Evolutionary conservation across 2,113 vertebrate genomes (phyloP), one percentile per base, ranked within the genome.

Genomic region (Prionailurus viverrinus): DNA sequence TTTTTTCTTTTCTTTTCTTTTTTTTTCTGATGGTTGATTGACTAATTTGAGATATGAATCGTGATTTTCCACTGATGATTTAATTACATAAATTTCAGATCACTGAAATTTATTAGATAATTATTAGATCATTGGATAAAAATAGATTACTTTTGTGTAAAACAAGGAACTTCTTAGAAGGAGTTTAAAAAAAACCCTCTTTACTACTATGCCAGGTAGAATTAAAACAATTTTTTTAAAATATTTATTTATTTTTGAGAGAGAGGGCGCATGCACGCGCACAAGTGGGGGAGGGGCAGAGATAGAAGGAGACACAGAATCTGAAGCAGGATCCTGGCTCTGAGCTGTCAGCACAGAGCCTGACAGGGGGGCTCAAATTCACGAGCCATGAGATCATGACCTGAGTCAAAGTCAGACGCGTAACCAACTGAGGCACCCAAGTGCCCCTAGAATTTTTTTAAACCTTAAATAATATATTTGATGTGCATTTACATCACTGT

Each of bases 21-120:
- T 12, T 51, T 84, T 71, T 87, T 45, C 45, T 55, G 55, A 55
- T 78, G 58, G 27, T 88, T 94, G 65, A 78, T 80, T 94, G 51
- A 63, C 7, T 45, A 91, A 93, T 89, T 87, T 74, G 41, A n/a
- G 19, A 66, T 73, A 78, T 63, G 82, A 55, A 36, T 33, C 65
- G 6, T 76, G 58, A 68, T 73, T 87, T 18, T 69, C 27, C 45
- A 53, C 16, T 71, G n/a, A 58, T 16, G 13, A 81, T 11, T 86
- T 87, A 82, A 58, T 68, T 83, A 73, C 53, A 76, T 71, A 87
- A 39, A 87, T 84, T 90, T 90, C 79, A 87, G 51, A 66, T 79
- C 45, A 9, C 45, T 45, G 45, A 45, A 45, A 45, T 45, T 45
- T 9, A 45, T 45, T 45, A 45, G 45, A 45, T 45, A 45, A 45